Percentiles rank a stretch among this genome's conserved stretches.
Conservation (phyloP, 2,888 invertebrate species). For the Mimumesa dahlbomi region DNA sequence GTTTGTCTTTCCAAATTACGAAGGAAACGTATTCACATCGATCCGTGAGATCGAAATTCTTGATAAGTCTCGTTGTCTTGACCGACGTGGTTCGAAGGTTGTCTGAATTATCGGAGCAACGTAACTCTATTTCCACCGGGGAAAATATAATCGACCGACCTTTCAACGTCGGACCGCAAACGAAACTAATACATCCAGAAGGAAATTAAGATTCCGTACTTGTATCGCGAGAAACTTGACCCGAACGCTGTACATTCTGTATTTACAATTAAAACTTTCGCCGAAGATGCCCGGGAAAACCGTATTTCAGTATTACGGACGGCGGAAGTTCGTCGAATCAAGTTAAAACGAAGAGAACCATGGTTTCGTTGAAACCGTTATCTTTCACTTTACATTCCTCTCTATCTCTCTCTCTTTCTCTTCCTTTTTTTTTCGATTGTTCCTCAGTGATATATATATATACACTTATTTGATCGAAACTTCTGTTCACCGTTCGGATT, state of each 20-base stretch:
- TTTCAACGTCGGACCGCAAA: too few relatives aligned
- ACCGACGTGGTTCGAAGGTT: too few relatives aligned
- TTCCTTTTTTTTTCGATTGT: not conserved
- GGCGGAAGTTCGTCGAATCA: not conserved
- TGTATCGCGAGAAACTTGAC: not conserved
- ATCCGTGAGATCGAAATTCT: too few relatives aligned
- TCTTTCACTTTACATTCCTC: not conserved
- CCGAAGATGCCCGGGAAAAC: not conserved
- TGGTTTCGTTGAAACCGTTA: too few relatives aligned
- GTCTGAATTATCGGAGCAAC: too few relatives aligned
- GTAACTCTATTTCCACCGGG: too few relatives aligned
- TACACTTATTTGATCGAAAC: not conserved
- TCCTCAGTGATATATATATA: too few relatives aligned
- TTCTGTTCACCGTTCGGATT: not conserved
- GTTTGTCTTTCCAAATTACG: too few relatives aligned
- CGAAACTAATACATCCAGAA: too few relatives aligned
- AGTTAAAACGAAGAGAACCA: not conserved
- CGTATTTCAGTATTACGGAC: not conserved
- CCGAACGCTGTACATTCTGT: not conserved
- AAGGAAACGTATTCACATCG: too few relatives aligned
- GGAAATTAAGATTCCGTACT: not conserved
- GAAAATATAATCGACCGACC: too few relatives aligned
- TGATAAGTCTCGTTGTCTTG: too few relatives aligned
- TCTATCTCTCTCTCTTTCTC: not conserved
- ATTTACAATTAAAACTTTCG: slow-evolving; percentile 1